These are phyloP conservation scores for Cercopithecus petaurista DNA, from an alignment of 2,797 vertebrate genomes.

Conservation along the genomic window DNA sequence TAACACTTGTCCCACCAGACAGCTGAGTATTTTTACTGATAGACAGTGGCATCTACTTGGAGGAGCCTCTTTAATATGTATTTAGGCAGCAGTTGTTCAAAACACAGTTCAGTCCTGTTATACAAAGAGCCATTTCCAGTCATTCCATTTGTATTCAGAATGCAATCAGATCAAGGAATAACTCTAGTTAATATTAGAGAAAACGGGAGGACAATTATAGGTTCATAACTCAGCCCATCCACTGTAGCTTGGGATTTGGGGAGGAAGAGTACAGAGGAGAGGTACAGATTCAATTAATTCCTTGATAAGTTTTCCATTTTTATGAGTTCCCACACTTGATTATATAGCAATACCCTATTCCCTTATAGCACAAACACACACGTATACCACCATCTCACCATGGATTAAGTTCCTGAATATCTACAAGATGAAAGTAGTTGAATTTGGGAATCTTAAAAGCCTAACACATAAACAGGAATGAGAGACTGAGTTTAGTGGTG, in stretches of 20 bases:
- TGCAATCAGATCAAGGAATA: not conserved
- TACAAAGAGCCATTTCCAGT: constrained; percentile 2
- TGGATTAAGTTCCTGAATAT: not conserved
- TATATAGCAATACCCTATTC: not conserved
- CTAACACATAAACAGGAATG: not conserved
- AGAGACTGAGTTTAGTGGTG: not conserved
- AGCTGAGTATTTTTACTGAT: constrained; percentile 73
- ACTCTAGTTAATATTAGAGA: not conserved
- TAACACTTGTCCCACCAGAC: constrained; percentile 68
- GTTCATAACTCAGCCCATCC: not conserved
- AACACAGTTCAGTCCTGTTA: not conserved
- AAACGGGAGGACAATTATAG: not conserved
- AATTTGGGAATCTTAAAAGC: constrained; percentile 1
- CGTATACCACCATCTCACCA: not conserved
- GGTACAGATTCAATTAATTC: not conserved
- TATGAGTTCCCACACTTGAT: not conserved
- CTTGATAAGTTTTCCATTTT: constrained; percentile 23
- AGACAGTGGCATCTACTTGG: constrained; percentile 35
- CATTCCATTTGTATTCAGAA: not conserved
- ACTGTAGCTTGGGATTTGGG: not conserved
- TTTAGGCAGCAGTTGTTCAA: constrained; percentile 53
- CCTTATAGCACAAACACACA: not conserved
- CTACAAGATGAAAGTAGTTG: not conserved
- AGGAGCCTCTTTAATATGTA: constrained; percentile 7
- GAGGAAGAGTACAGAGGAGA: not conserved